phyloP scores from a whole-genome alignment of 1,140 invertebrate genomes.

The Ridgeia piscesae region DNA sequence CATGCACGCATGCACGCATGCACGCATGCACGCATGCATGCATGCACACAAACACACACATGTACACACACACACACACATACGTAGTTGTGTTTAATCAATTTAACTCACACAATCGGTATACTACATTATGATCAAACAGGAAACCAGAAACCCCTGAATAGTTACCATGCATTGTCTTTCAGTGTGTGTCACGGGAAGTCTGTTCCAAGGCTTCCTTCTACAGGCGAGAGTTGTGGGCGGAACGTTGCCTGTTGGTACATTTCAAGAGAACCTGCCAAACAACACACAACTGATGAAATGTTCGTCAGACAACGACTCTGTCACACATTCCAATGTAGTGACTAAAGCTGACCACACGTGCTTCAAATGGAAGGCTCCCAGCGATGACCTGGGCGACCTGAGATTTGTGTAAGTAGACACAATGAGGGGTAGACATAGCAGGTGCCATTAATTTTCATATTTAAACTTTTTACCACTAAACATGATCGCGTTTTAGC shows the following conservation, averaged over 20 bases:
- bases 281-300: neutral
- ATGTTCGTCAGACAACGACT: neutral
- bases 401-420: neutral
- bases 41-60: too few species aligned
- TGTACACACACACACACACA: too few species aligned
- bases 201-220: neutral
- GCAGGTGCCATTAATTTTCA: too few species aligned
- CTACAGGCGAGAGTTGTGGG: neutral
- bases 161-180: too few species aligned
- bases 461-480: too few species aligned
- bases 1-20: too few species aligned
- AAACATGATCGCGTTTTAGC: too few species aligned
- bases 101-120: too few species aligned
- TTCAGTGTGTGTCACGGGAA: neutral
- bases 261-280: neutral
- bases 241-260: neutral
- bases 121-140: too few species aligned
- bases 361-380: neutral
- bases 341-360: neutral
- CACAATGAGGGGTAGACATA: neutral
- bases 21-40: too few species aligned
- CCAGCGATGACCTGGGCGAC: neutral
- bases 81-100: too few species aligned
- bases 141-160: too few species aligned
- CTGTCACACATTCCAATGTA: neutral